A percentile compares a stretch with the other conserved stretches of the same genome.
Evolutionary conservation across 1,140 invertebrate species (phyloP).

Genomic region (Aleiodes sp.): DNA sequence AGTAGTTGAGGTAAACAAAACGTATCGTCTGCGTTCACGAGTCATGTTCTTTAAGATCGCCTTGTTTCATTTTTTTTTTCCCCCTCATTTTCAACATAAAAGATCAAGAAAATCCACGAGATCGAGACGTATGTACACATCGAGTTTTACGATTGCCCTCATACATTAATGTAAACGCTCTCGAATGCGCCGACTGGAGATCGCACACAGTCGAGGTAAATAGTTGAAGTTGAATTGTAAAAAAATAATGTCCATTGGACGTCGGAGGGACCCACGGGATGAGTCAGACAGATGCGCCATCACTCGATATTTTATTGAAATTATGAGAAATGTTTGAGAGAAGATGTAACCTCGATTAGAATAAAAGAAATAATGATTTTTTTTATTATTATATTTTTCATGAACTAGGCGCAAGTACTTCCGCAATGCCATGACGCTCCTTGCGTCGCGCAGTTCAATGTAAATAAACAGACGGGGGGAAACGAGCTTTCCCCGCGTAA

Average conservation of each 20-base stretch:
- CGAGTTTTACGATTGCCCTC: constrained; percentile 64
- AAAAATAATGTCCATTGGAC: neutral
- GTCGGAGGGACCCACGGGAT: constrained; percentile 1
- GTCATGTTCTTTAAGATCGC: neutral
- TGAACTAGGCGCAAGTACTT: neutral
- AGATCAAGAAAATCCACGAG: constrained; percentile 56
- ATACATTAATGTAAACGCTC: constrained; percentile 64
- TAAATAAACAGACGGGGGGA: constrained; percentile 17
- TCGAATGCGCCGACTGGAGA: constrained; percentile 27
- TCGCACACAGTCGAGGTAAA: constrained; percentile 28
- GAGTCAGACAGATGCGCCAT: neutral
- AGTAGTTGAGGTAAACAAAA: constrained; percentile 1
- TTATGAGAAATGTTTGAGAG: neutral
- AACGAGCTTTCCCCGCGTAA: constrained; percentile 45
- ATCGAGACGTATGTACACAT: constrained; percentile 64
- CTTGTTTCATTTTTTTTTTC: constrained; percentile 42
- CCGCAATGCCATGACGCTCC: constrained; percentile 6
- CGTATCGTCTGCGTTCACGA: neutral
- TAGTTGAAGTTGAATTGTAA: constrained; percentile 13
- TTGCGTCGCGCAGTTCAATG: neutral
- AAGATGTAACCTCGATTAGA: too few relatives aligned
- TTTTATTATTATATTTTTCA: neutral
- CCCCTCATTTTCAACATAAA: too few relatives aligned
- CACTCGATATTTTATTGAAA: neutral
- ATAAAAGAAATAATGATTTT: neutral